Evolutionary conservation across 2,797 vertebrate genomes (phyloP).

Genomic region (Dryobates pubescens): DNA sequence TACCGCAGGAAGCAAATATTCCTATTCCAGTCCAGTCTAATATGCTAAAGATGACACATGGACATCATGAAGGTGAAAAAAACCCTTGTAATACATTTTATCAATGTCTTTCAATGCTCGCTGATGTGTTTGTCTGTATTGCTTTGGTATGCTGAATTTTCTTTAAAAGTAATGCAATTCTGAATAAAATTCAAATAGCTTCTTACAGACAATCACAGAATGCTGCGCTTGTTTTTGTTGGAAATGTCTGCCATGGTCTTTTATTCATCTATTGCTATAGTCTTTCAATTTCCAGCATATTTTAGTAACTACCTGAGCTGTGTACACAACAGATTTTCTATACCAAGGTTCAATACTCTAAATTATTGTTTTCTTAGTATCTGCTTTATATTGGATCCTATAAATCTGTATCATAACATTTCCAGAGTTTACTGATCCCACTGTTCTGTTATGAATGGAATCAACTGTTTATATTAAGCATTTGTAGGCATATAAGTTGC

Average conservation of each 20-base stretch:
- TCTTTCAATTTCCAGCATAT: neutral
- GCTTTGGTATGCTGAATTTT: neutral
- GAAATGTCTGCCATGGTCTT: neutral
- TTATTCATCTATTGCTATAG: neutral
- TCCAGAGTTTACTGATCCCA: neutral
- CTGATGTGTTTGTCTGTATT: neutral
- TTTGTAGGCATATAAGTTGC: neutral
- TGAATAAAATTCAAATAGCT: neutral
- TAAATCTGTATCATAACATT: neutral
- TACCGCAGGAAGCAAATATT: conserved; percentile 89
- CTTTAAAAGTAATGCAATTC: neutral
- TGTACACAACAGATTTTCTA: neutral
- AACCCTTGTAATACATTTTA: neutral
- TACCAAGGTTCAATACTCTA: neutral
- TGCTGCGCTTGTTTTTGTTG: neutral
- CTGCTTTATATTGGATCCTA: neutral
- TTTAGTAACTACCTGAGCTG: neutral
- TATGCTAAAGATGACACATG: conserved; percentile 85
- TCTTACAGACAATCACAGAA: neutral
- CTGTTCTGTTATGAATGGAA: neutral
- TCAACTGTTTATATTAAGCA: neutral
- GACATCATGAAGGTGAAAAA: conserved; percentile 79
- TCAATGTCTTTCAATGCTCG: neutral
- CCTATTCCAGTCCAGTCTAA: conserved; percentile 85
- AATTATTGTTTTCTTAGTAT: neutral